phyloP scores from a whole-genome alignment of 2,113 vertebrate species.

The Nycticryphes semicollaris region DNA sequence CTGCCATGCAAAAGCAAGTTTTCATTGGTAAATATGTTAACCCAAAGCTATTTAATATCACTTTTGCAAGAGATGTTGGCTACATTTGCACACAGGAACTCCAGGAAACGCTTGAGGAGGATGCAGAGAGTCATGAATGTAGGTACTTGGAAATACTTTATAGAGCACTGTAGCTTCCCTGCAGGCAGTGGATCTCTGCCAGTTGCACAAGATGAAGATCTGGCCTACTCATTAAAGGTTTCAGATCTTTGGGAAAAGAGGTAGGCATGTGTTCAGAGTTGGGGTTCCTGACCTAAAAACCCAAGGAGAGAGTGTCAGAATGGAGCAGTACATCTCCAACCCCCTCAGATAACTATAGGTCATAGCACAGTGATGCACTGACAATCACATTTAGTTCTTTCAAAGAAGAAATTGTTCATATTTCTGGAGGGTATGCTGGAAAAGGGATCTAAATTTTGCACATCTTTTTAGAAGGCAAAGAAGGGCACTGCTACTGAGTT shows the following conservation, averaged over 20 bases:
- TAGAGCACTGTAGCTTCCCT: not conserved
- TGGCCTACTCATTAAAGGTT: conserved; percentile 42
- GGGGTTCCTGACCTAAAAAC: not conserved
- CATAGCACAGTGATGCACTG: not conserved
- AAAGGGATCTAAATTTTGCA: not conserved
- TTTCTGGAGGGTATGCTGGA: not conserved
- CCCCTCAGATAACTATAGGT: not conserved
- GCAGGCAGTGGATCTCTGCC: conserved; percentile 38
- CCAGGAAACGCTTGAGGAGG: conserved; percentile 19
- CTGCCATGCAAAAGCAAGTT: not conserved
- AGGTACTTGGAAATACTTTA: conserved; percentile 25
- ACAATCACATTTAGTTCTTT: not conserved
- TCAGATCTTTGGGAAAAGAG: not conserved
- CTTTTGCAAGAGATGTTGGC: conserved; percentile 21
- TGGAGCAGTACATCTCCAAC: not conserved
- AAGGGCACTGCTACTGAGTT: not conserved
- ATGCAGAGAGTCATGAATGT: not conserved
- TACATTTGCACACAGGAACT: conserved; percentile 1
- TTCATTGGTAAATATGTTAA: conserved; percentile 5
- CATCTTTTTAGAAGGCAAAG: not conserved
- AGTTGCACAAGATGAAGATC: conserved; percentile 13
- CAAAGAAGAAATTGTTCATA: not conserved
- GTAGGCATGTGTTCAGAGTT: not conserved
- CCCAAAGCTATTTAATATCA: not conserved
- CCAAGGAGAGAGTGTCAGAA: not conserved